These are phyloP conservation scores for Drosophila pandora DNA, from an alignment of 1,140 invertebrate genomes.

Conservation along the genomic window DNA sequence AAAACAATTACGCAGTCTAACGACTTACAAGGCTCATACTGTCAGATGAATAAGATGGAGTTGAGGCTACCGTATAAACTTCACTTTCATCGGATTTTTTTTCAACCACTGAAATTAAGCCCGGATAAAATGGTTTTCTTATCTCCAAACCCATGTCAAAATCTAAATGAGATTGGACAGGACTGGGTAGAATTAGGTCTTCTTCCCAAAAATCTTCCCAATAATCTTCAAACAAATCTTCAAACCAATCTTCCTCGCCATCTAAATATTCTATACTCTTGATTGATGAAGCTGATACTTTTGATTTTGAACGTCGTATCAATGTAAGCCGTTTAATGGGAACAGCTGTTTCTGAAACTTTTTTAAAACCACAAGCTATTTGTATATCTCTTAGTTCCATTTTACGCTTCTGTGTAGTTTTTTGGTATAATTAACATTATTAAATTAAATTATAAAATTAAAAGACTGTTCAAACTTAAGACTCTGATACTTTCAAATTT, in stretches of 20 bases:
- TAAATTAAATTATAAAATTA: neutral
- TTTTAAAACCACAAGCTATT: slow-evolving; percentile 6
- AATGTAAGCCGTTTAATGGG: neutral
- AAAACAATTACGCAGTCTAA: neutral
- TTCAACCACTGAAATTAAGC: neutral
- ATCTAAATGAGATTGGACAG: neutral
- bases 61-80: neutral
- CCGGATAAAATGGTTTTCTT: neutral
- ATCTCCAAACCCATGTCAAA: neutral
- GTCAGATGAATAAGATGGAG: neutral
- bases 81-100: neutral
- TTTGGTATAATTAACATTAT: neutral
- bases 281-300: neutral
- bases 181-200: neutral
- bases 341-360: neutral
- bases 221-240: slow-evolving; percentile 1
- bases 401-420: slow-evolving; percentile 22
- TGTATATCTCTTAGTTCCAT: slow-evolving; percentile 27
- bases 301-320: neutral
- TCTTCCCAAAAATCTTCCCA: slow-evolving; percentile 29
- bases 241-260: neutral
- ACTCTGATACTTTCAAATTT: neutral
- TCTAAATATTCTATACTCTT: neutral
- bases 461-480: neutral
- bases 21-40: neutral